Evolutionary conservation across 53 echinoderm and acorn worm genomes (phyloP).

Genomic region (Holothuria scabra): DNA sequence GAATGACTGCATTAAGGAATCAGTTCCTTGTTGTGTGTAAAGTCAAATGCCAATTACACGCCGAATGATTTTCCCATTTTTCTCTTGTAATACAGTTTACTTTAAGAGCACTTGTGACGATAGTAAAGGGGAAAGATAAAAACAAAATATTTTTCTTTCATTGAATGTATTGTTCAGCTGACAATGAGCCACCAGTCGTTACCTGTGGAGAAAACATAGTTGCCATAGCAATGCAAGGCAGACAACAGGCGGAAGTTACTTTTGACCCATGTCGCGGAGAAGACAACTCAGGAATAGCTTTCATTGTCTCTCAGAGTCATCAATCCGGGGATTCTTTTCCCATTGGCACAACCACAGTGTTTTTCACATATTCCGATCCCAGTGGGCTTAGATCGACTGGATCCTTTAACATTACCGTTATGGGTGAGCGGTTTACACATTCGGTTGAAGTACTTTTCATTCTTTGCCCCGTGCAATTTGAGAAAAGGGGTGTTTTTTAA

Average conservation of each 20-base stretch:
- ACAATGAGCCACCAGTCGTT: neutral
- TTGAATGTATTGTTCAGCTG: neutral
- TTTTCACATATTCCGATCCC: neutral
- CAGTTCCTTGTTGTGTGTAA: too few species aligned
- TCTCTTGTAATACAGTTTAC: too few species aligned
- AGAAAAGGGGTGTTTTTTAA: too few species aligned
- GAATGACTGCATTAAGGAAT: too few species aligned
- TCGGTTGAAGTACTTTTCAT: neutral
- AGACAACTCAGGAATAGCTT: neutral
- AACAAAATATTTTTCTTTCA: too few species aligned
- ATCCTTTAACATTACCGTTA: constrained; percentile 19
- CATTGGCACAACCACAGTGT: constrained; percentile 12
- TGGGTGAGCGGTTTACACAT: neutral
- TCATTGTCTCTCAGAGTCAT: neutral
- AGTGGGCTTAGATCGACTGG: neutral
- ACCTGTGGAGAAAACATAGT: constrained; percentile 6
- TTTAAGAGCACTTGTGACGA: too few species aligned
- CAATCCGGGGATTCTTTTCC: constrained; percentile 1
- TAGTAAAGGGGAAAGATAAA: too few species aligned
- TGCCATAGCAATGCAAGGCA: neutral
- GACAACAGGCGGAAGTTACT: neutral
- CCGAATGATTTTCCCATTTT: too few species aligned
- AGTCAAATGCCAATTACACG: too few species aligned
- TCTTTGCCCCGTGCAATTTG: too few species aligned
- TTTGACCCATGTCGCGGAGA: constrained; percentile 3